Conservation (phyloP, 2,797 vertebrate genomes). For the Cynopterus sphinx region DNA sequence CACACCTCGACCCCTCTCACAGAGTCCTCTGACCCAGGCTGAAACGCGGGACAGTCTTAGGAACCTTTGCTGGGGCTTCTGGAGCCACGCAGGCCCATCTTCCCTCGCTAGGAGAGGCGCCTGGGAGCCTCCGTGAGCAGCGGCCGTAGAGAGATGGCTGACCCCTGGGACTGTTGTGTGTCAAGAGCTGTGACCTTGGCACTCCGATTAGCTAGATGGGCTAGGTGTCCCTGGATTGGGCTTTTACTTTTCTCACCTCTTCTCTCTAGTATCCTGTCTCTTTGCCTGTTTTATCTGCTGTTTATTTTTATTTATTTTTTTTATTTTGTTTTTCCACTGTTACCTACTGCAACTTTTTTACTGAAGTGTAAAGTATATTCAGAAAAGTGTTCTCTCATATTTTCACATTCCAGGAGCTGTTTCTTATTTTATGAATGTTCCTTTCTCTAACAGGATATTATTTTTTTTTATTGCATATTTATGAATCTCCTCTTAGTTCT, state of each 20-base stretch:
- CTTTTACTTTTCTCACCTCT: not conserved
- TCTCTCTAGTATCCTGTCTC: not conserved
- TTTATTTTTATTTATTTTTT: not conserved
- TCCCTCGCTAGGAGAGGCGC: not conserved
- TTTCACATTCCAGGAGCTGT: not conserved
- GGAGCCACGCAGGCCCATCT: not conserved
- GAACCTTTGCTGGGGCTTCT: not conserved
- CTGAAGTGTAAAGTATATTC: not conserved
- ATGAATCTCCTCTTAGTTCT: not conserved
- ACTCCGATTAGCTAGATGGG: too few species aligned
- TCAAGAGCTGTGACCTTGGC: not conserved
- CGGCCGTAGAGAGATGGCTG: accelerated
- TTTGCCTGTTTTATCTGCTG: not conserved
- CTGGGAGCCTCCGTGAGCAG: accelerated
- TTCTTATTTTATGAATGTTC: not conserved
- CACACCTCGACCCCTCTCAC: accelerated
- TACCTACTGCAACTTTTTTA: not conserved
- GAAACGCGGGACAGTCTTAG: not conserved
- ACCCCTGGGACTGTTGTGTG: accelerated
- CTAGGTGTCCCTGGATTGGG: not conserved
- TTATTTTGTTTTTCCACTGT: not conserved
- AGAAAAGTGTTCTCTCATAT: not conserved
- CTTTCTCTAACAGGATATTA: not conserved
- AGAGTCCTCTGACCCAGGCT: not conserved
- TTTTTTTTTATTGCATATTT: not conserved